Evolutionary conservation across 2,888 invertebrate species (phyloP).

Genomic region (Stenotaenia linearis): DNA sequence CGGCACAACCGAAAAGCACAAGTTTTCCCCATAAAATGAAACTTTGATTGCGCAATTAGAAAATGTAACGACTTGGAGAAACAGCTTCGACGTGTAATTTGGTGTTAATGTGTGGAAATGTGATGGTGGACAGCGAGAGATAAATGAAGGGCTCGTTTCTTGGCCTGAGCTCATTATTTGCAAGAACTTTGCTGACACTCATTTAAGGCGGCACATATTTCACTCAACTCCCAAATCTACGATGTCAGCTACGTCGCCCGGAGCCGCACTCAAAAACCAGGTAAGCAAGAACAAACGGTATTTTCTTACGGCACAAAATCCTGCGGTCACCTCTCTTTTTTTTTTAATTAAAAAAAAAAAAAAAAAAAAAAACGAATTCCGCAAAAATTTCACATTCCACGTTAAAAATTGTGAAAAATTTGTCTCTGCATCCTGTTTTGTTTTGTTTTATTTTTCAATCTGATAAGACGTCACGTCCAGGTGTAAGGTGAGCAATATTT

Average conservation of each 20-base stretch:
- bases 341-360: background rate
- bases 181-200: constrained; percentile 13
- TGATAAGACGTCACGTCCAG: background rate
- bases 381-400: background rate
- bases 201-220: constrained; percentile 15
- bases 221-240: constrained; percentile 5
- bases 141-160: constrained; percentile 19
- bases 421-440: background rate
- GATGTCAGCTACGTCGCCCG: background rate
- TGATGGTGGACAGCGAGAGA: constrained; percentile 7
- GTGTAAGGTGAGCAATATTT: constrained; percentile 8
- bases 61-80: background rate
- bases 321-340: background rate
- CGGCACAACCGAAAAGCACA: background rate
- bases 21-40: background rate
- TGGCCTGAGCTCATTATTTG: constrained; percentile 11
- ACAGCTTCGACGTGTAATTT: background rate
- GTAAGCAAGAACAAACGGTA: background rate
- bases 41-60: background rate
- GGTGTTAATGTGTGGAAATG: constrained; percentile 10
- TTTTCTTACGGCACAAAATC: background rate
- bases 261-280: background rate
- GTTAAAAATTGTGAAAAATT: background rate
- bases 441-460: background rate
- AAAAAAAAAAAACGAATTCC: too few relatives aligned